Evolutionary conservation across 1,140 invertebrate genomes (phyloP).

Genomic region (Bombyx mori): ASM3026992v2 NC_085124.1:10491001-10491500

Average conservation of each 20-base stretch:
- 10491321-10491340: too few species aligned
- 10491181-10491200: conserved; percentile 21
- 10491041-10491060: background rate
- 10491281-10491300: conserved; percentile 17
- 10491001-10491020: too few species aligned
- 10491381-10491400: too few species aligned
- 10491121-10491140: conserved; percentile 25
- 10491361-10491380: too few species aligned
- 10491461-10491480: too few species aligned
- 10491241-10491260: conserved; percentile 22
- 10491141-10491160: conserved; percentile 18
- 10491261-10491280: conserved; percentile 27
- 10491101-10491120: conserved; percentile 26
- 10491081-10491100: conserved; percentile 17
- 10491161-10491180: conserved; percentile 15
- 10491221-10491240: conserved; percentile 20
- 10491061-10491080: background rate
- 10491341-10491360: too few species aligned
- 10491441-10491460: too few species aligned
- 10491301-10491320: background rate
- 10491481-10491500: too few species aligned
- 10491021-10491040: too few species aligned
- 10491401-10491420: too few species aligned
- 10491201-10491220: conserved; percentile 22
- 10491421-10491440: too few species aligned